phyloP scores from a whole-genome alignment of 2,797 vertebrate species.

The Remorina albescens region DNA sequence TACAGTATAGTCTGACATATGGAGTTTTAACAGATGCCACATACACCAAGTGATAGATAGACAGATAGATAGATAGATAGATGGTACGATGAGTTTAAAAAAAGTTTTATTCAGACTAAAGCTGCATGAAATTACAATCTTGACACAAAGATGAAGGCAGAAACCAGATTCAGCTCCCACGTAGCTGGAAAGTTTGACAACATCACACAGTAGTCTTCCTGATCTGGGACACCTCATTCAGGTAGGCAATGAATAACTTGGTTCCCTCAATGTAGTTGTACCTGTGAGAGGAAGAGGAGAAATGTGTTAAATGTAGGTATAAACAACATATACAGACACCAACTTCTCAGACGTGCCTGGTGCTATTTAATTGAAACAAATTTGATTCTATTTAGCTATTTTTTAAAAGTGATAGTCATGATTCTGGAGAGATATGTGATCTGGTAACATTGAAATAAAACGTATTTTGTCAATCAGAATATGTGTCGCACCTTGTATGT shows the following conservation, averaged over 20 bases:
- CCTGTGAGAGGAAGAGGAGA: slow-evolving; percentile 70
- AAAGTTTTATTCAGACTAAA: neutral
- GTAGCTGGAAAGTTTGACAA: neutral
- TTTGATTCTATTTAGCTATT: too few species aligned
- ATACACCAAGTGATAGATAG: slow-evolving; percentile 16
- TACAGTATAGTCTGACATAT: slow-evolving; percentile 28
- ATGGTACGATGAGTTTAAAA: neutral
- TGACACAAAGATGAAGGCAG: neutral
- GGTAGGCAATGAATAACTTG: slow-evolving; percentile 89
- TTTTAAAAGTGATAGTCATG: too few species aligned
- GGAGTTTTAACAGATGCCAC: slow-evolving; percentile 12
- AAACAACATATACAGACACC: neutral
- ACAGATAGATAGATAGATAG: slow-evolving; percentile 34
- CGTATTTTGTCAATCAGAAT: too few species aligned
- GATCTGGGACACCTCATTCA: slow-evolving; percentile 83
- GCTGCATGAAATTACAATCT: neutral
- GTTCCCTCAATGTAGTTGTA: slow-evolving; percentile 92
- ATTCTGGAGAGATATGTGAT: too few species aligned
- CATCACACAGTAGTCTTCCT: slow-evolving; percentile 65
- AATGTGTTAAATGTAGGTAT: neutral
- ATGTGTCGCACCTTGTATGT: too few species aligned
- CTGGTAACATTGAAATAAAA: too few species aligned
- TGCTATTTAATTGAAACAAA: too few species aligned
- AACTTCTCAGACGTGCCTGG: neutral
- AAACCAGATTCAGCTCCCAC: neutral